A percentile compares a stretch with the other conserved stretches of the same genome.
These are phyloP conservation scores for Pteropus rufus DNA, from an alignment of 2,797 vertebrate species.

Conservation along the genomic window DNA sequence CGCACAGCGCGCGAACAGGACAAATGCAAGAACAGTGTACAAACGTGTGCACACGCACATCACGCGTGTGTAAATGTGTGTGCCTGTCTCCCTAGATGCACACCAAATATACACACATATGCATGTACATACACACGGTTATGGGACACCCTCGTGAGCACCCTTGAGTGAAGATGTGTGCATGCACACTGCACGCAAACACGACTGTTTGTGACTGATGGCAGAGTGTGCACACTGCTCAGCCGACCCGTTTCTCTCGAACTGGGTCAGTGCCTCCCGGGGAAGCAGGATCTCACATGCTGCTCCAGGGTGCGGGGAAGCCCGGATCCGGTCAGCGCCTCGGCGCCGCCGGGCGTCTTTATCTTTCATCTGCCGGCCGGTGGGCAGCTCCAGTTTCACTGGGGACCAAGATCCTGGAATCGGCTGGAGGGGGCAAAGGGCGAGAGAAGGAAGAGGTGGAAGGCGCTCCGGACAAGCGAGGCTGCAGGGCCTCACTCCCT, in stretches of 20 bases:
- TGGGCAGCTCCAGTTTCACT: conserved; percentile 60
- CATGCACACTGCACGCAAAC: neutral
- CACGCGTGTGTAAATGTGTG: neutral
- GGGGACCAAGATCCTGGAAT: neutral
- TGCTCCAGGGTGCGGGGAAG: neutral
- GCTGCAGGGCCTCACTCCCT: neutral
- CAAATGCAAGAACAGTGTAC: neutral
- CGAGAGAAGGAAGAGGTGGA: neutral
- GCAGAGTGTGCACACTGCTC: neutral
- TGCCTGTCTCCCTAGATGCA: neutral
- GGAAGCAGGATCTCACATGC: neutral
- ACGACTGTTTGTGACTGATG: neutral
- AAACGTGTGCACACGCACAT: neutral
- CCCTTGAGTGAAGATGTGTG: neutral
- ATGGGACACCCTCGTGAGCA: neutral
- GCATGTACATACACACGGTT: neutral
- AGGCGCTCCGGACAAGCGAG: neutral
- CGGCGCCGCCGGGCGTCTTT: neutral
- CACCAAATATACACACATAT: neutral
- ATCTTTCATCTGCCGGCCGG: conserved; percentile 35
- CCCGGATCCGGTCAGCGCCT: conserved; percentile 44
- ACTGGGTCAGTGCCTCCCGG: neutral
- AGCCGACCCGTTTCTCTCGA: neutral
- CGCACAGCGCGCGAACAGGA: neutral
- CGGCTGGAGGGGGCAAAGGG: neutral